Conservation (phyloP, 92 coral and sea anemone species). For the Isaurus tuberculatus region DNA sequence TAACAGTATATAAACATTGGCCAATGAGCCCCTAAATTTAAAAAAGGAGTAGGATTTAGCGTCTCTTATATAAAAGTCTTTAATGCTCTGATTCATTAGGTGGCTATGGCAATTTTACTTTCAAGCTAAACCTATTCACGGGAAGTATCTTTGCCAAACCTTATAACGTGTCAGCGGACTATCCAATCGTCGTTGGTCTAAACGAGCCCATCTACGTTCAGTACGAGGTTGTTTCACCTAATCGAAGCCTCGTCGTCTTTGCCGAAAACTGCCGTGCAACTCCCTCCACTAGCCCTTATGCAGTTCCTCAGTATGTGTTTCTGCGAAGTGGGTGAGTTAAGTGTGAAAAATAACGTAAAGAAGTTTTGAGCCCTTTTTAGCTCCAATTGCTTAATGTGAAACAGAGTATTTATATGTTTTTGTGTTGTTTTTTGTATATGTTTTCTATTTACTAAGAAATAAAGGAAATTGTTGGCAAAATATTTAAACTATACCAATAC, state of each 20-base stretch:
- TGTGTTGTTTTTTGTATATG: no score
- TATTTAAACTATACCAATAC: no score
- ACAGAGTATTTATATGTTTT: no score
- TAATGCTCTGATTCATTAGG: neutral
- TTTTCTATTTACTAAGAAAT: no score
- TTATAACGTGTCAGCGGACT: constrained; percentile 1
- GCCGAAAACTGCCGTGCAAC: constrained; percentile 63
- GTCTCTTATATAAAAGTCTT: no score
- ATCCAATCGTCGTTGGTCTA: neutral
- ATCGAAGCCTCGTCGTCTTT: constrained; percentile 50
- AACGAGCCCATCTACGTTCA: constrained; percentile 1
- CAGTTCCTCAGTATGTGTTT: constrained; percentile 57
- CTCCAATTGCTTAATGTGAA: no score
- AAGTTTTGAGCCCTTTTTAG: no score
- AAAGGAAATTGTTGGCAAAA: no score
- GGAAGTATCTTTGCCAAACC: neutral
- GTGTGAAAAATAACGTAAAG: neutral
- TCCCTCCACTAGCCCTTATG: constrained; percentile 38
- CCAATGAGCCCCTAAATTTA: no score
- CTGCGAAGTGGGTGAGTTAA: constrained; percentile 56
- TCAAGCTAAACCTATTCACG: constrained; percentile 7
- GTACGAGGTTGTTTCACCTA: constrained; percentile 12
- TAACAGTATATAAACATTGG: no score
- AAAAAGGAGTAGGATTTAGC: no score
- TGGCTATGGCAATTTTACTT: constrained; percentile 15